A percentile compares a stretch with the other conserved stretches of the same genome.
Evolutionary conservation across 2,888 invertebrate species (phyloP).

Genomic region (Sarcophaga subvicina): DNA sequence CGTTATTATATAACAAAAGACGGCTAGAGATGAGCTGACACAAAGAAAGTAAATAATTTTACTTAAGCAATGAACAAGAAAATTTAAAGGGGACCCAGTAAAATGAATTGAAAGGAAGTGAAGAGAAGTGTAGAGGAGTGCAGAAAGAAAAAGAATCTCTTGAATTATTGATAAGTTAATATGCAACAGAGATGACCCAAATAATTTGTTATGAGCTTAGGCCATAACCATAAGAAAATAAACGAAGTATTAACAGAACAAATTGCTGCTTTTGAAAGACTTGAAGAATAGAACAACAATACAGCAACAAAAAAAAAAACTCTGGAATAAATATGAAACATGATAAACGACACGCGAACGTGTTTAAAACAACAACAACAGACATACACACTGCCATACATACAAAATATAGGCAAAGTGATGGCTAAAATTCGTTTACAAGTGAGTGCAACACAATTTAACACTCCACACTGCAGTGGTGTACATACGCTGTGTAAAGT

Average conservation of each 20-base stretch:
- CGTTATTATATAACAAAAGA: constrained; percentile 44
- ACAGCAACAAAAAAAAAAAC: constrained; percentile 17
- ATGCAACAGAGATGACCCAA: constrained; percentile 72
- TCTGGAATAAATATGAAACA: not conserved
- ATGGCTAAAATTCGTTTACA: constrained; percentile 36
- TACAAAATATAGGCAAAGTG: constrained; percentile 41
- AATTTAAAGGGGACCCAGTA: no score
- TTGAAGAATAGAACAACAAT: not conserved
- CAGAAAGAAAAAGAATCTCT: constrained; percentile 44
- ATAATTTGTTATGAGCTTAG: constrained; percentile 71
- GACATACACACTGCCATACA: no score
- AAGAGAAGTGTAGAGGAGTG: no score
- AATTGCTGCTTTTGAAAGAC: constrained; percentile 15
- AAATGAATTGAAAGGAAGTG: not conserved
- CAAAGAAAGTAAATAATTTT: not conserved
- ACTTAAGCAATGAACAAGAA: not conserved
- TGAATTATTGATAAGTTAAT: constrained; percentile 75
- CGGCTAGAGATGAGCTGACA: not conserved
- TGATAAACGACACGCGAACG: constrained; percentile 70
- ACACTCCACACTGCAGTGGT: not conserved
- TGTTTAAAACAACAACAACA: constrained; percentile 55
- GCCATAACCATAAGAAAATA: constrained; percentile 34
- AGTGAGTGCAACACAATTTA: not conserved
- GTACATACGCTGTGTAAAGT: constrained; percentile 37
- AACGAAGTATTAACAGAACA: constrained; percentile 33